Evolutionary conservation across 2,113 vertebrate genomes (phyloP), one percentile per base, ranked within the genome.

Genomic region (Sterna hirundo): DNA sequence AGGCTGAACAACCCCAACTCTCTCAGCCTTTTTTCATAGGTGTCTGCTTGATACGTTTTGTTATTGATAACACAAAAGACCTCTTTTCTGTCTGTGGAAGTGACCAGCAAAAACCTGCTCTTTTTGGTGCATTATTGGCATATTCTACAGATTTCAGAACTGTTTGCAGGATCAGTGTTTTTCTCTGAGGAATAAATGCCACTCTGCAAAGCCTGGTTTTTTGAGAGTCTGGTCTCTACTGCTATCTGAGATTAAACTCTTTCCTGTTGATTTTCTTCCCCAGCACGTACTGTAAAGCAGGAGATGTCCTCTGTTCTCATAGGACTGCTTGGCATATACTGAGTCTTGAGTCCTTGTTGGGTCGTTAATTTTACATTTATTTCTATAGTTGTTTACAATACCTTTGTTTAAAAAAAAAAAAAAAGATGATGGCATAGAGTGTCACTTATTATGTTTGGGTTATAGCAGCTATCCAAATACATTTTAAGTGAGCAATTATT

Each of bases 241-340:
- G 16, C n/a, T 82, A 3, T 77, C 79, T 83, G 10, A 40, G 17
- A 80, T 76, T 6, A 60, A 60, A 44, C 3, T 18, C 5, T 87
- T 36, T 61, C 36, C 25, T 62, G 5, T 34, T 85, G 7, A 11
- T 69, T 68, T 78, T 58, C 11, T 78, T 86, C 15, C 22, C 21
- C 21, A 61, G 8, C 2, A 47, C 17, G 5, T 6, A 1, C 32
- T 64, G 22, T 30, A 61, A 79, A 76, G 5, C 10, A 64, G 6
- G 6, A n/a, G 8, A 27, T 3, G 3, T 32, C 16, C 25, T 62
- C 32, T 3, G 2, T 23, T 29, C 15, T 79, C 1, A 2, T 22
- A 44, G 42, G 21, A 27, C 19, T 92, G 29, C 29, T 64, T 87
- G 44, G 61, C 4, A 8, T 30, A 34, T 8, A 17, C 4, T 21